Conservation (phyloP, 1,140 invertebrate genomes). For the Cepaea nemoralis region DNA sequence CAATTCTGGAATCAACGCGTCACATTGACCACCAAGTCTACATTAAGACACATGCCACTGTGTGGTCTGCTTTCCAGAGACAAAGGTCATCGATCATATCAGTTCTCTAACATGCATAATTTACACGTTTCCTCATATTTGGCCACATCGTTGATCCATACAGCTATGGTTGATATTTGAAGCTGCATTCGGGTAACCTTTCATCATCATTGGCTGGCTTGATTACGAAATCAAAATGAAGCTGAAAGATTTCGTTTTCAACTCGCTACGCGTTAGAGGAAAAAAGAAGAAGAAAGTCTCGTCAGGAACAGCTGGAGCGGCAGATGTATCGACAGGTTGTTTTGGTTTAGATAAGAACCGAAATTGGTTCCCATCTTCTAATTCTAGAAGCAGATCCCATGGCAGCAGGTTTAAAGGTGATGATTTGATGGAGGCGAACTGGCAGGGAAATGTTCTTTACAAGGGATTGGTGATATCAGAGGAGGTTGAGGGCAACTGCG, state of each 20-base stretch:
- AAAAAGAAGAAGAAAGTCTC: constrained; percentile 47
- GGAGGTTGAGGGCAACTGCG: background rate
- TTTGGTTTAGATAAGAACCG: background rate
- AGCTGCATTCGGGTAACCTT: no score
- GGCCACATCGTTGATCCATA: no score
- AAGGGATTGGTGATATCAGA: background rate
- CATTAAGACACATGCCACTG: no score
- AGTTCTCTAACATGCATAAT: no score
- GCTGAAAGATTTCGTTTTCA: constrained; percentile 51
- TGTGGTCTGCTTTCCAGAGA: no score
- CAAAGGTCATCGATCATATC: no score
- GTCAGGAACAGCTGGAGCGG: no score
- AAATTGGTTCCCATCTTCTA: background rate
- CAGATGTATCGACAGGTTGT: background rate
- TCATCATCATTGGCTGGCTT: no score
- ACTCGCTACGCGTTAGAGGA: constrained; percentile 52
- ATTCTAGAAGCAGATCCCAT: background rate
- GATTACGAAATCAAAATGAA: constrained; percentile 52
- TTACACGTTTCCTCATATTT: no score
- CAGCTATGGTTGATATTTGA: no score
- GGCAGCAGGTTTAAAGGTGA: background rate
- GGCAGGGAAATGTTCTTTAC: constrained; percentile 26
- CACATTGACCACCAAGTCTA: no score
- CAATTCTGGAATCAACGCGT: no score
- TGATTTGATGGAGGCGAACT: background rate